phyloP scores from a whole-genome alignment of 2,888 invertebrate species.

The Nasonia oneida region DNA sequence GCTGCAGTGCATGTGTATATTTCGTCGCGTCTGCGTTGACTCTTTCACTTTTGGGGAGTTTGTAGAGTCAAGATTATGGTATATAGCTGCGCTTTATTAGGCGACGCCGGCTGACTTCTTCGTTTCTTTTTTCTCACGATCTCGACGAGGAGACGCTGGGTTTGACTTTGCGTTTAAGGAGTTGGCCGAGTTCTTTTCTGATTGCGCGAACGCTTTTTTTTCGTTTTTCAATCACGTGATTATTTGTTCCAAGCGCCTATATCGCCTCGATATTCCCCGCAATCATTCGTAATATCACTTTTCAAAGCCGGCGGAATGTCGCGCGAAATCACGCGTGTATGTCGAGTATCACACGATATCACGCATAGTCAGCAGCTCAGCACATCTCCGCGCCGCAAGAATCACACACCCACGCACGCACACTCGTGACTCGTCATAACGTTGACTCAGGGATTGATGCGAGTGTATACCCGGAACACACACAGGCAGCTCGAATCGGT shows the following conservation, averaged over 20 bases:
- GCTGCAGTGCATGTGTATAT: neutral
- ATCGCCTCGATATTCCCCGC: neutral
- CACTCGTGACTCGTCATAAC: neutral
- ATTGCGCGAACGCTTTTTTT: neutral
- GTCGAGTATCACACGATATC: neutral
- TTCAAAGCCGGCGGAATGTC: neutral
- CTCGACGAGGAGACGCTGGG: neutral
- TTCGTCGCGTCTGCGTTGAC: constrained; percentile 1
- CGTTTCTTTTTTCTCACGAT: neutral
- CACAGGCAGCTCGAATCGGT: neutral
- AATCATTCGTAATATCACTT: neutral
- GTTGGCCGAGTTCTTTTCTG: neutral
- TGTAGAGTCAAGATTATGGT: neutral
- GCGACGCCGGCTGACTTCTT: neutral
- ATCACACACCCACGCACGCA: neutral
- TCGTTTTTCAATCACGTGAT: neutral
- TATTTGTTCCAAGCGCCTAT: too few species aligned
- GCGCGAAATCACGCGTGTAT: neutral
- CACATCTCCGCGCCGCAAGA: neutral
- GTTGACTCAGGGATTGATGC: constrained; percentile 28
- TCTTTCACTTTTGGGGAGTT: constrained; percentile 28
- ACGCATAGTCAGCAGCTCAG: neutral
- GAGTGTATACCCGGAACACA: neutral
- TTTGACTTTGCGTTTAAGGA: neutral
- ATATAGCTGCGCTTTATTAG: neutral